Evolutionary conservation across 2,113 vertebrate genomes (phyloP), one percentile per base, ranked within the genome.

Genomic region (Channa argus): DNA sequence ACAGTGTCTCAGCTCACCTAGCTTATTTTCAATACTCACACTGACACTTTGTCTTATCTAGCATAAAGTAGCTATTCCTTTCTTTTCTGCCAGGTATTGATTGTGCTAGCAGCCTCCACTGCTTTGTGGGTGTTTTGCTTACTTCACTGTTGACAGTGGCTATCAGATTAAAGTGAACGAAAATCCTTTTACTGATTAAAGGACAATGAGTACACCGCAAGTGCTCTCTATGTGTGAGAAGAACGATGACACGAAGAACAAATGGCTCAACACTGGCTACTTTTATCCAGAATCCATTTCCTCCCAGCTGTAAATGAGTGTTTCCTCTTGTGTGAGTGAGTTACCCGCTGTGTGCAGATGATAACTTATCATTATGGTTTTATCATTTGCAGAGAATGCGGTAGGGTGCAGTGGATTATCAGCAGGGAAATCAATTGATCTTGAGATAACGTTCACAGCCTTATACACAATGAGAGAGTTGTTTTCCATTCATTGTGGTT

Each of bases 281-380:
- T 63, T 87, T 85, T 69, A 73, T 51, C 51, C 54, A 65, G 65
- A 80, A 72, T 43, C 45, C 6, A 49, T 78, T 84, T 72, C 58
- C 41, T 39, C 52, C 14, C 63, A 39, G 65, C 54, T 60, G 64
- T 77, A 84, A 87, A 86, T 79, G 67, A 86, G 69, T 10, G 58
- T 80, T 80, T 61, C 74, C 58, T 72, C 51, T 36, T 56, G 63
- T 54, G 71, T 61, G 76, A 43, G 36, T 8, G 63, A 47, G 74
- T 47, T 75, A 37, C 79, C 83, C 49, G 49, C 80, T 88, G 89
- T 58, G 84, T 37, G 5, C 52, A 43, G 72, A 86, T 88, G 75
- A 90, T 85, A 66, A 84, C 76, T 90, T 83, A 90, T 92, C 83
- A 86, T 86, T 84, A 82, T 41, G 69, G 59, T 79, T 84, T 90